Conservation (phyloP, 2,113 vertebrate genomes). For the Hucho hucho region DNA sequence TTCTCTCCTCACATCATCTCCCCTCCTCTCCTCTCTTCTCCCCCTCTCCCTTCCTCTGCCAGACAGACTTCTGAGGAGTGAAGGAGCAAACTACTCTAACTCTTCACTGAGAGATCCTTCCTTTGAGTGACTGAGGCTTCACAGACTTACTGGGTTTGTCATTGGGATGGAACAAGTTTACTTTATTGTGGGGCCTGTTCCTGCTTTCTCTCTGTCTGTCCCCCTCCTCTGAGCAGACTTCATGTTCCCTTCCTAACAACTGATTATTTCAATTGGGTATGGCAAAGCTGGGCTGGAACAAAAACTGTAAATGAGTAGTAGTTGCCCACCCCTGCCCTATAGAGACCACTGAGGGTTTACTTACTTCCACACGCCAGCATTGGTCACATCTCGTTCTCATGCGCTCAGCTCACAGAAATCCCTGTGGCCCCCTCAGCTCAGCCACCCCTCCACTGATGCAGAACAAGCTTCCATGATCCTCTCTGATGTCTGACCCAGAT, state of each 20-base stretch:
- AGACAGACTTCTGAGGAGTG: neutral
- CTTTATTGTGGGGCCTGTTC: neutral
- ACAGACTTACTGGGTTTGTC: neutral
- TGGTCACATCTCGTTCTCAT: neutral
- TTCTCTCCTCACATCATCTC: constrained; percentile 1
- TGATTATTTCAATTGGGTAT: neutral
- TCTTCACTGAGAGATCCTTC: neutral
- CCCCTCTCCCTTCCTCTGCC: neutral
- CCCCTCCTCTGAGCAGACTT: neutral
- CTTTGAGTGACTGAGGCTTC: neutral
- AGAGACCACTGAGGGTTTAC: neutral
- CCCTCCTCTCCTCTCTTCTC: neutral
- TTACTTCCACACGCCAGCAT: neutral
- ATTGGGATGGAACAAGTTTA: neutral
- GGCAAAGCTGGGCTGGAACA: neutral
- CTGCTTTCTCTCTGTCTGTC: neutral
- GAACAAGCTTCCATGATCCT: neutral
- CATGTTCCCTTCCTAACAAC: neutral
- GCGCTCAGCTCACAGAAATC: constrained; percentile 3
- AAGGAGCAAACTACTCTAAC: neutral
- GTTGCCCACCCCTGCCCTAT: too few species aligned
- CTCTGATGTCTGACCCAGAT: neutral
- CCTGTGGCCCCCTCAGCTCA: neutral
- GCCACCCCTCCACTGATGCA: neutral
- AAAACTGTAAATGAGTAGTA: too few species aligned